Conservation (phyloP, 2,888 invertebrate species). For the Phymatocera aterrima region DNA sequence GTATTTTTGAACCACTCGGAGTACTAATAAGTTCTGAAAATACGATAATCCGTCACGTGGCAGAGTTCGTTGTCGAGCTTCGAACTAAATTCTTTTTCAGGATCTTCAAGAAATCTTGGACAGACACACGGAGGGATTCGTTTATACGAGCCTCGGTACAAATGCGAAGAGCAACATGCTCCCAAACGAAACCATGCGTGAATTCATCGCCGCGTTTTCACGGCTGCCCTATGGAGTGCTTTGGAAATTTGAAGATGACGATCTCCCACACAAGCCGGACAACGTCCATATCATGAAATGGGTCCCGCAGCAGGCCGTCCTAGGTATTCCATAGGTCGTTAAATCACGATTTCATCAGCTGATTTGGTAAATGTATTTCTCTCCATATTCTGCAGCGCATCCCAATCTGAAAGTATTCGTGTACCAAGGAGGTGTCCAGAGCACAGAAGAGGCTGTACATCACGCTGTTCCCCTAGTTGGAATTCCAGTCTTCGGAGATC, state of each 20-base stretch:
- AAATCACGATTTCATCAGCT: too few relatives aligned
- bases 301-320: slow-evolving; percentile 73
- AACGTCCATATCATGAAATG: slow-evolving; percentile 75
- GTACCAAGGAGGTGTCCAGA: slow-evolving; percentile 63
- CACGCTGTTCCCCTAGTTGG: slow-evolving; percentile 59
- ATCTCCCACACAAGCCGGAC: slow-evolving; percentile 65
- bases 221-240: slow-evolving; percentile 73
- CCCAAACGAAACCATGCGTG: slow-evolving; percentile 68
- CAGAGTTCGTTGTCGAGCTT: not conserved
- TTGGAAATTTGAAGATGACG: slow-evolving; percentile 76
- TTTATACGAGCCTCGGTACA: slow-evolving; percentile 76
- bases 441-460: slow-evolving; percentile 61
- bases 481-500: slow-evolving; percentile 60
- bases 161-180: slow-evolving; percentile 74
- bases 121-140: slow-evolving; percentile 72
- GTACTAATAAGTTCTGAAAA: too few relatives aligned
- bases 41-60: too few relatives aligned
- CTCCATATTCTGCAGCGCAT: slow-evolving; percentile 60
- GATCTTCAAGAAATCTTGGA: slow-evolving; percentile 72
- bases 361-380: too few relatives aligned
- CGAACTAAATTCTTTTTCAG: not conserved
- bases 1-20: too few relatives aligned
- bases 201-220: slow-evolving; percentile 73
- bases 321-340: too few relatives aligned
- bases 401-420: slow-evolving; percentile 60